Evolutionary conservation across 2,797 vertebrate species (phyloP), one percentile per base, ranked within the genome.

Genomic region (Pelochelys cantorii): DNA sequence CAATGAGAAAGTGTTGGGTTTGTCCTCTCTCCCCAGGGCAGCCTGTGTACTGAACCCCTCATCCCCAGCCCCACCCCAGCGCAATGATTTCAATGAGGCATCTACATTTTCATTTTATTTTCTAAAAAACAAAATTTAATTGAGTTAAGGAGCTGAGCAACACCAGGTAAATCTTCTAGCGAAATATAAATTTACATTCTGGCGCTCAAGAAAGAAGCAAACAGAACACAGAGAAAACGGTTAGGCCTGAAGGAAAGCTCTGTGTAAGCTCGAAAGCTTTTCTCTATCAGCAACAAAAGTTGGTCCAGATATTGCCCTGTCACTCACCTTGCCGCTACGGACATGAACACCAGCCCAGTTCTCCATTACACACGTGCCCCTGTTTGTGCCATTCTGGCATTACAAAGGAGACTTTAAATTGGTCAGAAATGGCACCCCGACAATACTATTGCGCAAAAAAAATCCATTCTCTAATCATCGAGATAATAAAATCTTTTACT

Each of bases 311-410:
- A 27, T 15, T 52, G 65, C 25, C 25, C 25, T 25, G 37, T 48
- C 14, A 27, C 42, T 11, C 13, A 2, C 23, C 42, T 52, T 77
- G 74, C 13, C 74, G 48, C 25, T 27, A 77, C 6, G 12, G 42
- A 52, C 23, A 77, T 48, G 42, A 77, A 42, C 42, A 75, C 37
- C 48, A 48, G 25, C 31, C 37, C 48, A 54, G 31, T n/a, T 85
- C 48, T 85, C 52, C 10, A 27, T 59, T 86, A 91, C 0, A 0
- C 22, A 53, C 91, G 87, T 14, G 75, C 1, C 27, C 27, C 27
- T 87, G 34, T 65, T 48, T 85, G 59, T 82, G 80, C 90, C 60
- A 29, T 0, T 0, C 1, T 2, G 27, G 6, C 54, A 60, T 3
- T 34, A 65, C 6, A 74, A 27, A 81, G 6, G 7, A 12, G 0